Evolutionary conservation across 2,113 vertebrate genomes (phyloP).

Genomic region (Nothobranchius kuhntae): DNA sequence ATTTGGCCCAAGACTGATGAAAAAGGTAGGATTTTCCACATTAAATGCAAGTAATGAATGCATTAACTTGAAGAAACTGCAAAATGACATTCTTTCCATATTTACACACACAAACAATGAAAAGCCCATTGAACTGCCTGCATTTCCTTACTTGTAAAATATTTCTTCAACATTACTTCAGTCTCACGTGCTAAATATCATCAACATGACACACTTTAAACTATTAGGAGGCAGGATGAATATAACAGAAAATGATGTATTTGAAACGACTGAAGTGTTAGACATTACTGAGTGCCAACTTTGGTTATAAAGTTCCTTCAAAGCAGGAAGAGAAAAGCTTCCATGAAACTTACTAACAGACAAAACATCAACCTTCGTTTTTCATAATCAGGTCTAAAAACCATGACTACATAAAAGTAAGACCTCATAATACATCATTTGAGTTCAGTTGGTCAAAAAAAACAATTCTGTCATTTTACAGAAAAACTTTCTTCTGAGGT

Average conservation of each 20-base stretch:
- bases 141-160: background rate
- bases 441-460: background rate
- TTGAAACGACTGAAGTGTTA: slow-evolving; percentile 2
- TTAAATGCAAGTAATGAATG: background rate
- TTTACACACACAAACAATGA: too few relatives aligned
- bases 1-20: slow-evolving; percentile 15
- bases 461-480: background rate
- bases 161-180: background rate
- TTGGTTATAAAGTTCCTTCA: slow-evolving; percentile 24
- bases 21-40: slow-evolving; percentile 1
- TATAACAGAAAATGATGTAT: background rate
- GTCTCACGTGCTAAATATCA: slow-evolving; percentile 8
- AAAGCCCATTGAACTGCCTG: slow-evolving; percentile 2
- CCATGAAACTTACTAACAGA: slow-evolving; percentile 13
- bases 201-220: slow-evolving; percentile 1
- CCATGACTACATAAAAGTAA: background rate
- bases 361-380: slow-evolving; percentile 21
- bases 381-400: slow-evolving; percentile 7
- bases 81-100: too few relatives aligned
- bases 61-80: too few relatives aligned
- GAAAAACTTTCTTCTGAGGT: slow-evolving; percentile 1
- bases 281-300: background rate
- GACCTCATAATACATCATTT: background rate
- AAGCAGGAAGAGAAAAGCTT: background rate
- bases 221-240: background rate